Percentiles rank a stretch among this genome's conserved stretches.
These are phyloP conservation scores for Hipposideros larvatus DNA, from an alignment of 2,797 vertebrate species.

Conservation along the genomic window DNA sequence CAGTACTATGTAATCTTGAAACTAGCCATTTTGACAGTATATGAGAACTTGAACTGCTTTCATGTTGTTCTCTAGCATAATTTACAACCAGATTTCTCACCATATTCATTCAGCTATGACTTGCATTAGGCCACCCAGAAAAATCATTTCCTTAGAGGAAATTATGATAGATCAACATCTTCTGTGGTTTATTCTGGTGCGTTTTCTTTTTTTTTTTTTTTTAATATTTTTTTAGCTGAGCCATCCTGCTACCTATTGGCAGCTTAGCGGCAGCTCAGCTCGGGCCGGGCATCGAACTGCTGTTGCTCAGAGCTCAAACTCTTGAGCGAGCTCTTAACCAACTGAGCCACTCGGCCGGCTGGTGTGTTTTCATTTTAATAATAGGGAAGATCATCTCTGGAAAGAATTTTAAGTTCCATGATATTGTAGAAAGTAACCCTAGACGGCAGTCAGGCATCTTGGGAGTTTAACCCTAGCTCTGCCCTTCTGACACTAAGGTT, in stretches of 20 bases:
- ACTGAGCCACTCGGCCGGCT: no score
- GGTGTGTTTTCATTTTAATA: slow-evolving; percentile 23
- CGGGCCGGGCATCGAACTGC: no score
- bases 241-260: no score
- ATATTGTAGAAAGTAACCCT: background rate
- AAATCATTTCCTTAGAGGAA: slow-evolving; percentile 66
- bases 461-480: background rate
- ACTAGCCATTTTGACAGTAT: background rate
- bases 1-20: background rate
- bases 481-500: background rate
- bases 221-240: no score
- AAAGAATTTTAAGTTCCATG: background rate
- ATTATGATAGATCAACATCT: slow-evolving; percentile 30
- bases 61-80: slow-evolving; percentile 18
- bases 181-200: background rate
- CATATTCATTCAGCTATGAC: slow-evolving; percentile 28
- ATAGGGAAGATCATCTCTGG: background rate
- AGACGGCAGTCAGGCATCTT: slow-evolving; percentile 3
- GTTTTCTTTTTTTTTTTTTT: background rate
- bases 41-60: slow-evolving; percentile 34
- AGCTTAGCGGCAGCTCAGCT: no score
- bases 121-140: slow-evolving; percentile 31
- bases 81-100: slow-evolving; percentile 37
- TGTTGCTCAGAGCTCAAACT: no score
- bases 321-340: no score